Percentiles rank a stretch among this genome's conserved stretches.
Conservation (phyloP, 53 echinoderm and acorn worm species). For the Stichopus horrens region DNA sequence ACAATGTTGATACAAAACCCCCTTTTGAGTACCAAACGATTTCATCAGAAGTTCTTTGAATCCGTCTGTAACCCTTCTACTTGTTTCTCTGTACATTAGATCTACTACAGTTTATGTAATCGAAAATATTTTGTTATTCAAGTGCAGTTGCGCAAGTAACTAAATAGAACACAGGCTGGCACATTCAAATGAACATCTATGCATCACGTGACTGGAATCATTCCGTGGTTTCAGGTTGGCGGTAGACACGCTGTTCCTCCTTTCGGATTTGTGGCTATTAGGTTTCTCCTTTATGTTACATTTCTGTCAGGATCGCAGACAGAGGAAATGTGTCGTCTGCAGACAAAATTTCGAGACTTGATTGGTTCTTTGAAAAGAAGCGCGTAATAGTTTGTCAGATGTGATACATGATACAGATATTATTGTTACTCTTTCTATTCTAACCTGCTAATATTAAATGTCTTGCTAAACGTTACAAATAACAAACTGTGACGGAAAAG, state of each 20-base stretch:
- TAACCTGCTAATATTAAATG: neutral
- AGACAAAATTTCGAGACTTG: neutral
- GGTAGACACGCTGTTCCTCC: neutral
- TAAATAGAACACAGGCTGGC: neutral
- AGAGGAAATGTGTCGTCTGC: neutral
- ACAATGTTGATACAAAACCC: too few species aligned
- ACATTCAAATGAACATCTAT: neutral
- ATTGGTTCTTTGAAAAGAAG: neutral
- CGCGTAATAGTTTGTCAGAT: neutral
- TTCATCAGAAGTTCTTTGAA: too few species aligned
- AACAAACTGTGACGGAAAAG: neutral
- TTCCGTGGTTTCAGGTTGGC: neutral
- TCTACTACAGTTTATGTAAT: too few species aligned
- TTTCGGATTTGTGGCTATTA: too few species aligned
- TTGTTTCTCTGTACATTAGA: too few species aligned
- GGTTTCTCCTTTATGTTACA: neutral
- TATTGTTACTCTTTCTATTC: neutral
- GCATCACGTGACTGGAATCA: neutral
- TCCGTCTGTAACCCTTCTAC: too few species aligned
- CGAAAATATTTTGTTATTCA: too few species aligned
- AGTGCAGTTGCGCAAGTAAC: neutral
- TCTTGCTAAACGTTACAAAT: neutral
- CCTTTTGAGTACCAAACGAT: too few species aligned
- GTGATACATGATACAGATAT: neutral
- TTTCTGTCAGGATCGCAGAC: neutral